Conservation (phyloP, 2,888 invertebrate species). For the Heliconius sara region DNA sequence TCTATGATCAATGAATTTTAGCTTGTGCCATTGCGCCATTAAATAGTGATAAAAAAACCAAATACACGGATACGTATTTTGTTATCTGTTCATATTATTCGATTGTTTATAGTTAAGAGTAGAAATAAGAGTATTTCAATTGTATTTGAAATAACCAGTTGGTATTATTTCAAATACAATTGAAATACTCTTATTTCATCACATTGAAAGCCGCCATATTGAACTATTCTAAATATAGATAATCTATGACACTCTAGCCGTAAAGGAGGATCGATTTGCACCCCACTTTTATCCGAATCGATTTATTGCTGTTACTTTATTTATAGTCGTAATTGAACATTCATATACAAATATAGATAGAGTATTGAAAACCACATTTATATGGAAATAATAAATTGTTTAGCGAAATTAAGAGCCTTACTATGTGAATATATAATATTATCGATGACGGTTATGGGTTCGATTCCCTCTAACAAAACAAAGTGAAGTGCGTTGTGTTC, state of each 20-base stretch:
- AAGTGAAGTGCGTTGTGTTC: not conserved
- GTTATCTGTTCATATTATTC: not conserved
- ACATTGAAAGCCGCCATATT: conserved; percentile 13
- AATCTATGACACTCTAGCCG: conserved; percentile 17
- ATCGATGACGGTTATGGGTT: not conserved
- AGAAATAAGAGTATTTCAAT: no score
- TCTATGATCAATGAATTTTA: not conserved
- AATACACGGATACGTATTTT: not conserved
- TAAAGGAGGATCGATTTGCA: conserved; percentile 18
- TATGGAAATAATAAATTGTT: not conserved
- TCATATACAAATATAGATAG: not conserved
- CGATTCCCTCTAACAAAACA: not conserved
- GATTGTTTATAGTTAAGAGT: not conserved
- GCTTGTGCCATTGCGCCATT: no score
- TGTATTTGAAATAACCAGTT: no score
- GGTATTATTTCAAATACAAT: not conserved
- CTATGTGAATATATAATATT: not conserved
- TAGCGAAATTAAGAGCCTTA: not conserved
- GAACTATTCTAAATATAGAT: conserved; percentile 19
- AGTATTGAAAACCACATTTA: not conserved
- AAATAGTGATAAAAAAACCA: not conserved
- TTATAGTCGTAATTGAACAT: conserved; percentile 4
- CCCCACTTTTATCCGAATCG: conserved; percentile 9
- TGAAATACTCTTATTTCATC: conserved; percentile 3
- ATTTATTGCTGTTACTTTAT: not conserved